Evolutionary conservation across 2,113 vertebrate species (phyloP), one percentile per base, ranked within the genome.

Genomic region (Lontra canadensis): DNA sequence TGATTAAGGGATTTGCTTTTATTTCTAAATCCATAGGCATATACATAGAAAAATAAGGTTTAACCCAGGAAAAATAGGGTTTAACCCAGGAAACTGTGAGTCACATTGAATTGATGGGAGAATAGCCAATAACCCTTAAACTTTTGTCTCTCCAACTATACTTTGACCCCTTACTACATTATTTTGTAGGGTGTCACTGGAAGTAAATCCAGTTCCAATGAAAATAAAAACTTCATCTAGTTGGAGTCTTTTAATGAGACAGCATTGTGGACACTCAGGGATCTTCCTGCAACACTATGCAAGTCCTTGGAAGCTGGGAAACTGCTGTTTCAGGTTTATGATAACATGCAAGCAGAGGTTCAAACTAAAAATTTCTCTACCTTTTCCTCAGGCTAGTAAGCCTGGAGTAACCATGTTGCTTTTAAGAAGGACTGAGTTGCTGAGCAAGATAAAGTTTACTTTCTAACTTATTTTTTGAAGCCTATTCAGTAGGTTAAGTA

Each of bases 171-270:
- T 8, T 34, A 1, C 59, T 76, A 47, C 42, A n/a, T 83, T 97
- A 61, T 47, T 95, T 82, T 25, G 15, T 42, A 96, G 83, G 55
- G 49, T 44, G 17, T 26, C 87, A 34, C 17, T 52, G 67, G 52
- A 88, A 87, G 55, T 73, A 63, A 42, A 3, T 47, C 7, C 73
- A 96, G 29, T 4, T 89, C 94, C 69, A 47, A 31, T 25, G 84
- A 97, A 97, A 97, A 96, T 61, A 95, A 97, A 97, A 98, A 25
- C 29, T 80, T 36, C 12, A 10, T 78, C 49, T 79, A 94, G 78
- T 73, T 88, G 97, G 88, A 67, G 78, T 69, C 44, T 74, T 73
- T 95, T 90, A 97, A 82, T 88, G 55, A 25, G 80, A 47, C n/a
- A 89, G 90, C 71, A 9, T 13, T 87, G 39, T 49, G 94, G 26